These are phyloP conservation scores for Phoxinus dragarum DNA, from an alignment of 2,797 vertebrate species.

Conservation along the genomic window DNA sequence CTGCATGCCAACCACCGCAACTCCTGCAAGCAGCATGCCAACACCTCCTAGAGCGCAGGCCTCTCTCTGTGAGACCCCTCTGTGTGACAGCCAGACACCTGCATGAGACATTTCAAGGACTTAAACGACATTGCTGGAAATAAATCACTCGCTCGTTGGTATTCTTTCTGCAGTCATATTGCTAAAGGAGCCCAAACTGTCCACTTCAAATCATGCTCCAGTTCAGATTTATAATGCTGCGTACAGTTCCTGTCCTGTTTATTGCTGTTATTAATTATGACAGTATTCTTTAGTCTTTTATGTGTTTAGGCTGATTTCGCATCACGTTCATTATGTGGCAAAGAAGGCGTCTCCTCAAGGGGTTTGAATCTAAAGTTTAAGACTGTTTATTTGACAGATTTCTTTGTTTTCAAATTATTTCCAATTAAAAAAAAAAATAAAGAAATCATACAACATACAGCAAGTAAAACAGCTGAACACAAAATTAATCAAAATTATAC, in stretches of 20 bases:
- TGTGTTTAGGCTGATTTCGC: too few relatives aligned
- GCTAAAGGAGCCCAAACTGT: background rate
- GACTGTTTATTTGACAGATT: too few relatives aligned
- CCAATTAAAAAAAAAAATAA: too few relatives aligned
- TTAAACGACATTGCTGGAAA: slow-evolving; percentile 44
- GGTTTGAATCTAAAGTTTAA: too few relatives aligned
- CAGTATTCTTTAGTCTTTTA: too few relatives aligned
- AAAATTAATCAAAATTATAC: too few relatives aligned
- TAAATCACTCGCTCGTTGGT: background rate
- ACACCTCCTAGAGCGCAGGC: slow-evolving; percentile 6
- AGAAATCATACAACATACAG: too few relatives aligned
- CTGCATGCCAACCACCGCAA: slow-evolving; percentile 38
- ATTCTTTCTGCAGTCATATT: background rate
- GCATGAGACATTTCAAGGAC: slow-evolving; percentile 29
- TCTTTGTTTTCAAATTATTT: too few relatives aligned
- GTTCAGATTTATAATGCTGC: slow-evolving; percentile 64
- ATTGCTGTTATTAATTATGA: slow-evolving; percentile 60
- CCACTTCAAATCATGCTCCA: slow-evolving; percentile 56
- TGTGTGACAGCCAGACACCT: slow-evolving; percentile 25
- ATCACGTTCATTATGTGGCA: too few relatives aligned
- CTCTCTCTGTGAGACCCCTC: slow-evolving; percentile 22
- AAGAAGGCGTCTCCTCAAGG: too few relatives aligned
- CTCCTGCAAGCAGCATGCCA: slow-evolving; percentile 16
- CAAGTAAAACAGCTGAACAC: too few relatives aligned
- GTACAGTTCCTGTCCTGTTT: slow-evolving; percentile 50